These are phyloP conservation scores for Dynastes grantii DNA, from an alignment of 2,888 invertebrate species.

Conservation along the genomic window DNA sequence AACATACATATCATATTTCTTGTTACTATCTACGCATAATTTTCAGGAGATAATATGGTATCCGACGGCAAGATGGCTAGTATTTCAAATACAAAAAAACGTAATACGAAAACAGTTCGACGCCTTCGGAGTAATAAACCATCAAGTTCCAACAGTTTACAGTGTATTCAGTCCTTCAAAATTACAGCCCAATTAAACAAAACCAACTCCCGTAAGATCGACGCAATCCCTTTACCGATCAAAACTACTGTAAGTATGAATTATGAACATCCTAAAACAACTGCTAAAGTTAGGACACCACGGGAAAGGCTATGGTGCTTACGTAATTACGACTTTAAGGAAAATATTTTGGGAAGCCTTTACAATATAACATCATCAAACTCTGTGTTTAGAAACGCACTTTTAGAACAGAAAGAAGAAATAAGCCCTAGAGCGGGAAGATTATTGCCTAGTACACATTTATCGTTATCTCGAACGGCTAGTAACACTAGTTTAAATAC, in stretches of 20 bases:
- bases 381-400: conserved; percentile 6
- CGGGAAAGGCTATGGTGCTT: not conserved
- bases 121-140: not conserved
- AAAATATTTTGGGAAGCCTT: not conserved
- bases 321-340: not conserved
- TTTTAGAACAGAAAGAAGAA: not conserved
- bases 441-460: not conserved
- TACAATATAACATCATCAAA: conserved; percentile 12
- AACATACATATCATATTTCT: not conserved
- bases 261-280: not conserved
- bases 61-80: not conserved
- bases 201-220: conserved; percentile 20
- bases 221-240: conserved; percentile 23
- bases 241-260: conserved; percentile 29
- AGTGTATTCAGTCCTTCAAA: conserved; percentile 23
- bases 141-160: not conserved
- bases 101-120: not conserved
- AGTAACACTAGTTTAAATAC: conserved; percentile 6
- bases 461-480: not conserved
- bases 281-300: not conserved
- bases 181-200: conserved; percentile 27
- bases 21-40: not conserved
- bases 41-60: conserved; percentile 25
- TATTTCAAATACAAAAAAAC: not conserved
- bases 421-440: not conserved